Conservation (phyloP, 1,140 invertebrate genomes). For the Galleria mellonella region DNA sequence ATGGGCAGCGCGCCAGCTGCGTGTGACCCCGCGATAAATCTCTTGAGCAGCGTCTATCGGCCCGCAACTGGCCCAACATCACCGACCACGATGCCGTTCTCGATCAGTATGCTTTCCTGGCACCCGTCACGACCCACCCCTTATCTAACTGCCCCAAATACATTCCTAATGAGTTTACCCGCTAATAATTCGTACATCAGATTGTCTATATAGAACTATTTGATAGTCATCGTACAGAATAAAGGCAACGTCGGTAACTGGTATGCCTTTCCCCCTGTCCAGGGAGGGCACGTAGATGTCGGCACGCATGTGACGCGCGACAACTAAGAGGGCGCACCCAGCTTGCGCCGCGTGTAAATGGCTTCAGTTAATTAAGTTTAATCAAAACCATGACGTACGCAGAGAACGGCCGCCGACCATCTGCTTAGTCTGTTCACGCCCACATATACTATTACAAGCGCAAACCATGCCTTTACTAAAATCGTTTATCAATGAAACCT, state of each 20-base stretch:
- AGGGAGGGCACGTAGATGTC: constrained; percentile 13
- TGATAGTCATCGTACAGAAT: neutral
- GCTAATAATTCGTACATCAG: neutral
- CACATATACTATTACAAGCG: constrained; percentile 53
- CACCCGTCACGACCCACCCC: neutral
- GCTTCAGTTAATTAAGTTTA: constrained; percentile 74
- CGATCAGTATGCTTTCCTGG: neutral
- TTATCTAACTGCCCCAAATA: neutral
- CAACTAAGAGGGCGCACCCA: constrained; percentile 15
- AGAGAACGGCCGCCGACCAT: constrained; percentile 40
- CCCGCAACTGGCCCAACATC: constrained; percentile 13
- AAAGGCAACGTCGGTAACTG: constrained; percentile 19
- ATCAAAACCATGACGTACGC: constrained; percentile 51
- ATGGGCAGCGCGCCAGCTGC: constrained; percentile 53
- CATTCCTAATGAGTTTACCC: neutral
- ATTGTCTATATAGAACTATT: neutral
- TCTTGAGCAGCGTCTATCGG: constrained; percentile 31
- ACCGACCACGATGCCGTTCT: constrained; percentile 1
- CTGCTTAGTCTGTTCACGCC: constrained; percentile 53
- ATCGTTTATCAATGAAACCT: constrained; percentile 3
- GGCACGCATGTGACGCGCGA: constrained; percentile 20
- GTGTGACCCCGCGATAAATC: constrained; percentile 58
- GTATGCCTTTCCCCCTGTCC: constrained; percentile 12
- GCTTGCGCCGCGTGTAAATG: constrained; percentile 54
- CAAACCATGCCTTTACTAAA: neutral